phyloP scores from a whole-genome alignment of 2,888 invertebrate genomes.

The Meteorus colon region DNA sequence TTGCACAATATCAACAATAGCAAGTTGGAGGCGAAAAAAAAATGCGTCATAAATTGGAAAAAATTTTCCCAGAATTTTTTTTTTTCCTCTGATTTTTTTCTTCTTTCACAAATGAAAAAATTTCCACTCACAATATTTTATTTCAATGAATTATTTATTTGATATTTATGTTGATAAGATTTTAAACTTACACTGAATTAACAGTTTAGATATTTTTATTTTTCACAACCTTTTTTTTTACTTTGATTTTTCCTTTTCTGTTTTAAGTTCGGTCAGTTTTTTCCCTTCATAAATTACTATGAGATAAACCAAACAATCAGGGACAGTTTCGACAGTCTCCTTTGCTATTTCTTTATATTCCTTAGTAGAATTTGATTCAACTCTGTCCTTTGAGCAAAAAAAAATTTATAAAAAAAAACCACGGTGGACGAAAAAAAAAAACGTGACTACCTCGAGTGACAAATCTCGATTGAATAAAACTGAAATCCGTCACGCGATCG shows the following conservation, averaged over 20 bases:
- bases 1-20: background rate
- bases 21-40: background rate
- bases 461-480: constrained; percentile 22
- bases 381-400: background rate
- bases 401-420: too few relatives aligned
- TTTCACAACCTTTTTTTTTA: too few relatives aligned
- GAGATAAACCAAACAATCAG: background rate
- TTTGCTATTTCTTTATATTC: background rate
- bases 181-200: too few relatives aligned
- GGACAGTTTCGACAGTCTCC: background rate
- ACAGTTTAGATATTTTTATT: too few relatives aligned
- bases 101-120: too few relatives aligned
- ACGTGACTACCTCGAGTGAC: constrained; percentile 2
- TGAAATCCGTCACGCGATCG: constrained; percentile 26
- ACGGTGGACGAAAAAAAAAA: background rate
- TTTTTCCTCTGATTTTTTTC: too few relatives aligned
- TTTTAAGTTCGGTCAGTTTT: too few relatives aligned
- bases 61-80: too few relatives aligned
- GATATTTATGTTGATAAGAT: too few relatives aligned
- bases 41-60: background rate
- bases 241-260: too few relatives aligned
- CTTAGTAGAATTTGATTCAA: background rate
- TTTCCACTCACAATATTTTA: too few relatives aligned
- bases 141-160: too few relatives aligned
- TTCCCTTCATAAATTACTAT: background rate